phyloP scores from a whole-genome alignment of 2,888 invertebrate genomes.

The Hedychridium roseum region DNA sequence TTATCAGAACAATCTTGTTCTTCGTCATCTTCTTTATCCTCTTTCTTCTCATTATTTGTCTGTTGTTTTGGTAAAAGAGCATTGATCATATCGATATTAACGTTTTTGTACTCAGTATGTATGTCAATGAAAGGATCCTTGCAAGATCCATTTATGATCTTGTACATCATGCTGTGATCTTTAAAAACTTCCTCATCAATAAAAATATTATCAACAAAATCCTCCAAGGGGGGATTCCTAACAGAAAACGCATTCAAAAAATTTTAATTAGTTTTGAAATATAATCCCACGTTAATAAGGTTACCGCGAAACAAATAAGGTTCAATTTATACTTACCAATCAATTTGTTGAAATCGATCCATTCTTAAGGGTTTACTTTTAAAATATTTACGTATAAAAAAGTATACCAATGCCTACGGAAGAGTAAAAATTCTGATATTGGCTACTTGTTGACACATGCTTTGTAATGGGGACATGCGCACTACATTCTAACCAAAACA shows the following conservation, averaged over 20 bases:
- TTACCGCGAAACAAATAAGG: background rate
- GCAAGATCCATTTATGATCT: slow-evolving; percentile 43
- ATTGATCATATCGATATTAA: slow-evolving; percentile 20
- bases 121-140: slow-evolving; percentile 47
- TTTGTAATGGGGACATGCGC: background rate
- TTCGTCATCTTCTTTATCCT: background rate
- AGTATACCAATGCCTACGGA: background rate
- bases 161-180: slow-evolving; percentile 48
- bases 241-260: slow-evolving; percentile 7
- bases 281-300: background rate
- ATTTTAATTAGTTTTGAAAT: background rate
- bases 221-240: slow-evolving; percentile 49
- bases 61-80: background rate
- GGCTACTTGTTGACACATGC: background rate
- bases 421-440: background rate
- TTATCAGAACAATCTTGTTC: background rate
- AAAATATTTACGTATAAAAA: background rate
- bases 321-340: slow-evolving; percentile 44
- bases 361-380: slow-evolving; percentile 23
- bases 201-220: slow-evolving; percentile 51
- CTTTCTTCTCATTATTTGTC: background rate
- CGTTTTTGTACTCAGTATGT: slow-evolving; percentile 29
- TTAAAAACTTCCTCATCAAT: slow-evolving; percentile 43
- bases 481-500: background rate
- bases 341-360: slow-evolving; percentile 47